Evolutionary conservation across 2,888 invertebrate species (phyloP), one percentile per base, ranked within the genome.

Genomic region (Onchidella celtica): DNA sequence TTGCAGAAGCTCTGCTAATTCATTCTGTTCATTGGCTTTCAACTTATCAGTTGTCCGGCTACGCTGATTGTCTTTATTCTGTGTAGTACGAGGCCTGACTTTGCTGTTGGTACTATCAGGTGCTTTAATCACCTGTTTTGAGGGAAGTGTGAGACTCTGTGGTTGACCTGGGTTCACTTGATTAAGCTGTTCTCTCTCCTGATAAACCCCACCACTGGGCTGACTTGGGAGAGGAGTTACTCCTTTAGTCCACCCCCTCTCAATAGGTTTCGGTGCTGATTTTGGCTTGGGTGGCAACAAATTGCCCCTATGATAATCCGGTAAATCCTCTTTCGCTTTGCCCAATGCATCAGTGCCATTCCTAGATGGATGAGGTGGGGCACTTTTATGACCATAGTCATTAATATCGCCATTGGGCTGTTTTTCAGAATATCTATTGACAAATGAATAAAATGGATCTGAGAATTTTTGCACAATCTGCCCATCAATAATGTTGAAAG

Each of bases 401-500:
- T 6, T 32, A 38, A 59, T 24, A 61, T 59, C 59, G 36, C 27
- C 61, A 73, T 59, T 73, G 3, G 40, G 17, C 2, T 76, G 75
- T 21, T 32, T 29, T n/a, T 76, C 61, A 57, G 70, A 55, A 3
- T 59, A 40, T 73, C 77, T 72, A 36, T 36, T 72, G 14, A 72
- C 75, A 29, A 38, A 72, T 27, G 68, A 73, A 47, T 9, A 34
- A 32, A 65, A 3, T 34, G 38, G 14, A 32, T 69, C 69, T 14
- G 14, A 38, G 1, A 66, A 6, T 61, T 68, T 78, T 55, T 57
- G 59, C 17, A 78, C 57, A 38, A 69, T 27, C 24, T 69, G 68
- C 11, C 69, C 69, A 69, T 82, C 82, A 9, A 76, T 69, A 55
- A 85, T 82, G 66, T 87, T 79, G 65, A 86, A 83, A 40, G 85